Evolutionary conservation across 2,888 invertebrate genomes (phyloP).

Genomic region (Thecocarcelia acutangulata): DNA sequence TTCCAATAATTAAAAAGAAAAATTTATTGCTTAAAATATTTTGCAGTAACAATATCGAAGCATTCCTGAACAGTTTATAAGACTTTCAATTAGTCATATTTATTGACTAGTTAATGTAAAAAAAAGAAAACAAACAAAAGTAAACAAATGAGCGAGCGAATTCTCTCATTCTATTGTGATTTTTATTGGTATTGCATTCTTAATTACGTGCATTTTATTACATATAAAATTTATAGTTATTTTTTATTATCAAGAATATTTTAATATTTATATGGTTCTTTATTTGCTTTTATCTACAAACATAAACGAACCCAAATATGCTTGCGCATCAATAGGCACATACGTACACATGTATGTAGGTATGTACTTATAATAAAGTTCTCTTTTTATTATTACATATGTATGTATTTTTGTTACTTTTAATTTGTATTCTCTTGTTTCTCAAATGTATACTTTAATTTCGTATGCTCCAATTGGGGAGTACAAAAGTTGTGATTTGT

Average conservation of each 20-base stretch:
- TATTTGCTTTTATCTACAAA: slow-evolving; percentile 43
- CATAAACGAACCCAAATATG: slow-evolving; percentile 18
- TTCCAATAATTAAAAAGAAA: too few species aligned
- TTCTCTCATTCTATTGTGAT: slow-evolving; percentile 36
- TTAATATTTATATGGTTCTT: slow-evolving; percentile 39
- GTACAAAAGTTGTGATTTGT: slow-evolving; percentile 53
- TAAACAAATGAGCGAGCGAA: slow-evolving; percentile 38
- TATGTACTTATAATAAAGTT: neutral
- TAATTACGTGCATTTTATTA: slow-evolving; percentile 38
- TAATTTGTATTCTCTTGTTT: slow-evolving; percentile 21
- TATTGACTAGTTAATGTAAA: slow-evolving; percentile 22
- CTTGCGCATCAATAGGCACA: neutral
- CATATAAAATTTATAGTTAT: slow-evolving; percentile 34
- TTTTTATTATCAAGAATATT: slow-evolving; percentile 31
- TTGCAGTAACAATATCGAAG: neutral
- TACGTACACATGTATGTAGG: neutral
- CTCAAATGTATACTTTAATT: slow-evolving; percentile 38
- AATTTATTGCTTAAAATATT: too few species aligned
- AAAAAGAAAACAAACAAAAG: slow-evolving; percentile 1
- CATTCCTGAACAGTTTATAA: slow-evolving; percentile 4
- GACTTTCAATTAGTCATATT: slow-evolving; percentile 42
- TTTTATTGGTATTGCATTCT: slow-evolving; percentile 37
- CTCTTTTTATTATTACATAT: slow-evolving; percentile 20
- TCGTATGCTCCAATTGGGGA: slow-evolving; percentile 67
- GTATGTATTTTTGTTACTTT: slow-evolving; percentile 4